phyloP scores from a whole-genome alignment of 1,140 invertebrate genomes.

The Tetragonula clypearis region DNA sequence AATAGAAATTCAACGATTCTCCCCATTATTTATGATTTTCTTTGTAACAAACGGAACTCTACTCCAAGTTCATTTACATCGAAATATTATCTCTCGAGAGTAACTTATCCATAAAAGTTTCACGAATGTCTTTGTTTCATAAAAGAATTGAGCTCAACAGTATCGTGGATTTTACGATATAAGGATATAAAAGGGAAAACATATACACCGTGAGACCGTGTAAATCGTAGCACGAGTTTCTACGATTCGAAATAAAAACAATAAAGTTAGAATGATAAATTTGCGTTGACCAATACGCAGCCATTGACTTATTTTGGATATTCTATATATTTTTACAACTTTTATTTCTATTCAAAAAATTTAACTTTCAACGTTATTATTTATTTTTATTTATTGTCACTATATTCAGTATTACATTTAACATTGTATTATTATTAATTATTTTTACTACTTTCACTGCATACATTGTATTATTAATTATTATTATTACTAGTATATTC shows the following conservation, averaged over 20 bases:
- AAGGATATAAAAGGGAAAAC: background rate
- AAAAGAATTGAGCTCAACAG: background rate
- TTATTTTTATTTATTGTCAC: too few relatives aligned
- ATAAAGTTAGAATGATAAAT: background rate
- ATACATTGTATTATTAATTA: too few relatives aligned
- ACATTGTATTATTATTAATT: too few relatives aligned
- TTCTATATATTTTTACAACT: background rate
- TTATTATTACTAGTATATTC: too few relatives aligned
- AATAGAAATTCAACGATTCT: too few relatives aligned
- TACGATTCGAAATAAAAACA: background rate
- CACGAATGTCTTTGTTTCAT: background rate
- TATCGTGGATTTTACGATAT: background rate
- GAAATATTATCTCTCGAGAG: background rate
- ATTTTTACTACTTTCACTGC: too few relatives aligned
- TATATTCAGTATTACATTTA: too few relatives aligned
- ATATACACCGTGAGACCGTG: background rate
- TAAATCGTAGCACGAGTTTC: background rate
- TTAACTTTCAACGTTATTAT: background rate
- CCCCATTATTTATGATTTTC: too few relatives aligned
- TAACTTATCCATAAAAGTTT: background rate
- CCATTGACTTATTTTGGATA: background rate
- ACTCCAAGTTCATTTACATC: background rate
- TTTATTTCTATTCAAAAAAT: background rate
- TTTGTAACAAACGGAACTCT: too few relatives aligned
- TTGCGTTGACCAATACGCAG: background rate